phyloP scores from a whole-genome alignment of 2,888 invertebrate genomes.

The Lepidochrysops patricia region DNA sequence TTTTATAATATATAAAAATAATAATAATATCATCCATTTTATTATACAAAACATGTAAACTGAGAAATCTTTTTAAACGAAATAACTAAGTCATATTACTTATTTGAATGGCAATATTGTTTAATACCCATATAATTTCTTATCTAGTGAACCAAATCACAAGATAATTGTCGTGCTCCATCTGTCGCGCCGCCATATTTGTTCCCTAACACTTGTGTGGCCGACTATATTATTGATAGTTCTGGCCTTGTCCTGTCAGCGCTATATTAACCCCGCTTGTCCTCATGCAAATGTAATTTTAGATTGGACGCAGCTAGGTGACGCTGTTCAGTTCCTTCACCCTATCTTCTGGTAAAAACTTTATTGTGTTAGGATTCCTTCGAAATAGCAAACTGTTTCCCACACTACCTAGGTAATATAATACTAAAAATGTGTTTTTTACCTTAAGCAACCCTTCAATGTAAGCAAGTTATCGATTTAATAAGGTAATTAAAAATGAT shows the following conservation, averaged over 20 bases:
- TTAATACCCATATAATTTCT: not conserved
- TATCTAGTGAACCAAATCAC: not conserved
- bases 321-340: conserved; percentile 26
- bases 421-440: too few relatives aligned
- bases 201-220: not conserved
- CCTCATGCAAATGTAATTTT: conserved; percentile 31
- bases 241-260: conserved; percentile 40
- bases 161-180: not conserved
- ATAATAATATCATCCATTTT: too few relatives aligned
- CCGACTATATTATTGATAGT: conserved; percentile 21
- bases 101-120: too few relatives aligned
- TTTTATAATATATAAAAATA: too few relatives aligned
- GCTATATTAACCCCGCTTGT: conserved; percentile 41
- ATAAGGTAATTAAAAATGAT: too few relatives aligned
- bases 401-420: too few relatives aligned
- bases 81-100: too few relatives aligned
- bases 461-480: too few relatives aligned
- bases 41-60: too few relatives aligned
- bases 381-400: too few relatives aligned
- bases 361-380: not conserved
- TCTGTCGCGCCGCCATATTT: not conserved
- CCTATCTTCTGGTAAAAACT: not conserved
- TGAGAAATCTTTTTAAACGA: too few relatives aligned
- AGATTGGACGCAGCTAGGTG: conserved; percentile 29
- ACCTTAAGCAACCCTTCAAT: too few relatives aligned